A percentile compares a stretch with the other conserved stretches of the same genome.
Evolutionary conservation across 2,113 vertebrate species (phyloP).

Genomic region (Gymnorhina tibicen): DNA sequence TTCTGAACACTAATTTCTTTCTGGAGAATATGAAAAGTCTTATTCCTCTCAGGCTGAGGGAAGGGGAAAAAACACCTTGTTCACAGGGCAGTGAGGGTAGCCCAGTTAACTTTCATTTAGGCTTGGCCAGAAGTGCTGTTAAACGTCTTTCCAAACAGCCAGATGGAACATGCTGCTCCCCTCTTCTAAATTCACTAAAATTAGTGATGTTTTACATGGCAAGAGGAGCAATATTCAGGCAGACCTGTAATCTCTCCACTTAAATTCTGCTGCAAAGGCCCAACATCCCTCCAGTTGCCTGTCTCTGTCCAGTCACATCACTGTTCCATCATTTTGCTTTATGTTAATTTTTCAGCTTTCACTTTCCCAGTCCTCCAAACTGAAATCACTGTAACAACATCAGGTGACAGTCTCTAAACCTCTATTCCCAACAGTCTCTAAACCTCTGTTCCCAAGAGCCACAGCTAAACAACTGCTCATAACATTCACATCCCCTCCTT

Average conservation of each 20-base stretch:
- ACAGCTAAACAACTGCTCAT: background rate
- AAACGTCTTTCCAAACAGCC: background rate
- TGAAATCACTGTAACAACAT: background rate
- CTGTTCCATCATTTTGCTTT: background rate
- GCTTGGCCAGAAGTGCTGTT: background rate
- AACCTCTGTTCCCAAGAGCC: background rate
- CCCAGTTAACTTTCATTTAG: background rate
- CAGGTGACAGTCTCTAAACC: background rate
- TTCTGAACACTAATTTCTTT: background rate
- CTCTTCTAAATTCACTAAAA: background rate
- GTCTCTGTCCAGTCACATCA: background rate
- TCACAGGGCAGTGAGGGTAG: background rate
- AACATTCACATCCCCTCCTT: background rate
- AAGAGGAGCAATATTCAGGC: background rate
- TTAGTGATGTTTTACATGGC: background rate
- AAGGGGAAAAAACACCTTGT: background rate
- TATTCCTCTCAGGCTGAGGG: background rate
- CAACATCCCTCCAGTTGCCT: constrained; percentile 14
- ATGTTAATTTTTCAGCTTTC: background rate
- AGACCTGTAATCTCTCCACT: background rate
- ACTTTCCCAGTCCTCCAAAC: background rate
- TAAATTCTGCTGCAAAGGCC: background rate
- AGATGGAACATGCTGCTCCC: background rate
- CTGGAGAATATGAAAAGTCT: background rate
- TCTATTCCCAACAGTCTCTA: background rate